Conservation (phyloP, 2,888 invertebrate species). For the Drosophila pullipes region DNA sequence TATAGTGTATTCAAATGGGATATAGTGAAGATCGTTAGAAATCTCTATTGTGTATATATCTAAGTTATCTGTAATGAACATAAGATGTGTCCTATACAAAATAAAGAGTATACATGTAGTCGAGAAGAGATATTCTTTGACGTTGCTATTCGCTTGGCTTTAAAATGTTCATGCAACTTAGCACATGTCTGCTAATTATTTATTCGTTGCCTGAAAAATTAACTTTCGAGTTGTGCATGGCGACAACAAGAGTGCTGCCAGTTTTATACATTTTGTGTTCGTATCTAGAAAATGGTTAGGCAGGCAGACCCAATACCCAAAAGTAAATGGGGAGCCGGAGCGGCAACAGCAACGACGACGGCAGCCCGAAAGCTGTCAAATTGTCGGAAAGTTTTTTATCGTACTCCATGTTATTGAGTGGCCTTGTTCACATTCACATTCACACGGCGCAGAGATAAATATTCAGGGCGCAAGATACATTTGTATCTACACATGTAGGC, state of each 20-base stretch:
- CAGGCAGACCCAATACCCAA: conserved; percentile 29
- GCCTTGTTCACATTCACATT: conserved; percentile 76
- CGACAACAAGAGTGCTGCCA: conserved; percentile 66
- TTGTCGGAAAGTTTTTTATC: conserved; percentile 74
- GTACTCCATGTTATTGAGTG: conserved; percentile 76
- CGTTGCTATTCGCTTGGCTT: conserved; percentile 36
- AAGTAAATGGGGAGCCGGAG: conserved; percentile 40
- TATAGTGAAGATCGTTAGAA: not conserved
- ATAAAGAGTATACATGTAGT: conserved; percentile 33
- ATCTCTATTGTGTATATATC: not conserved
- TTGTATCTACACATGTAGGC: conserved; percentile 75
- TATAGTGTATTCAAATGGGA: not conserved
- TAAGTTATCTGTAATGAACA: not conserved
- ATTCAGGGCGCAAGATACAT: conserved; percentile 62
- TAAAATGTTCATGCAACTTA: conserved; percentile 72
- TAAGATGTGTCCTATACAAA: not conserved
- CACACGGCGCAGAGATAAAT: conserved; percentile 35
- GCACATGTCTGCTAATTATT: conserved; percentile 77
- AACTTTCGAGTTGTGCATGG: conserved; percentile 63
- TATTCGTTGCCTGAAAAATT: conserved; percentile 82
- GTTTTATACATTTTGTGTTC: conserved; percentile 30
- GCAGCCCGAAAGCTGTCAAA: conserved; percentile 74
- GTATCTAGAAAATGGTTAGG: conserved; percentile 47
- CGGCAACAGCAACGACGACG: conserved; percentile 30
- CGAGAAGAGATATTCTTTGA: not conserved